Percentiles rank a stretch among this genome's conserved stretches.
Evolutionary conservation across 2,113 vertebrate species (phyloP).

Genomic region (Aspidoscelis tigris): DNA sequence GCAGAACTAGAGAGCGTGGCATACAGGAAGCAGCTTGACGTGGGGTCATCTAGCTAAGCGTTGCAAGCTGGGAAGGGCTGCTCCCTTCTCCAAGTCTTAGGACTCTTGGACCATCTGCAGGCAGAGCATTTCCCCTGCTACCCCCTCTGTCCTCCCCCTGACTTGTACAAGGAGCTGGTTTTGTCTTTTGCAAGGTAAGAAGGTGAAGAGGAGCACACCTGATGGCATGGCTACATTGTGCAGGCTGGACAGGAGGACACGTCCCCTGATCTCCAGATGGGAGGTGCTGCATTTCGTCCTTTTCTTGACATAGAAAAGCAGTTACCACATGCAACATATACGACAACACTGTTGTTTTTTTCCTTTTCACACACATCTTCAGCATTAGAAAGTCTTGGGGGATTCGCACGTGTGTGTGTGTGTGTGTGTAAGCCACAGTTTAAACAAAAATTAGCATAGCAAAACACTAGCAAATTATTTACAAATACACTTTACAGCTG

Average conservation of each 20-base stretch:
- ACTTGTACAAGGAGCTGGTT: neutral
- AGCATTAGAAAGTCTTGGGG: conserved; percentile 33
- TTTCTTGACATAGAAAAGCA: conserved; percentile 26
- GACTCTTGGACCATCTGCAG: neutral
- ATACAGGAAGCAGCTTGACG: neutral
- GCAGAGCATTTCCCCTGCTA: neutral
- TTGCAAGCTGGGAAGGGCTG: neutral
- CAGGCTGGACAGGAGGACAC: neutral
- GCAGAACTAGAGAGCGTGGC: neutral
- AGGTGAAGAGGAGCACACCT: neutral
- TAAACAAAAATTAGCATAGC: conserved; percentile 62
- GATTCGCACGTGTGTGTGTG: conserved; percentile 15
- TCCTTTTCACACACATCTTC: neutral
- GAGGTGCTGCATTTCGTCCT: neutral
- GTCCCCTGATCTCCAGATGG: neutral
- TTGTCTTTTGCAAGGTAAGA: neutral
- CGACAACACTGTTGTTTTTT: conserved; percentile 60
- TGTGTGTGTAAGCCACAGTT: conserved; percentile 66
- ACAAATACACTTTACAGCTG: conserved; percentile 76
- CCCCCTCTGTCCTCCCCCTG: neutral
- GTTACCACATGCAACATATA: conserved; percentile 61
- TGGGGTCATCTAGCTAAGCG: neutral
- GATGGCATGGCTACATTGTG: neutral
- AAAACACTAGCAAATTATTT: conserved; percentile 68
- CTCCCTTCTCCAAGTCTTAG: neutral